Evolutionary conservation across 2,797 vertebrate genomes (phyloP), one percentile per base, ranked within the genome.

Genomic region (Heliangelus exortis): DNA sequence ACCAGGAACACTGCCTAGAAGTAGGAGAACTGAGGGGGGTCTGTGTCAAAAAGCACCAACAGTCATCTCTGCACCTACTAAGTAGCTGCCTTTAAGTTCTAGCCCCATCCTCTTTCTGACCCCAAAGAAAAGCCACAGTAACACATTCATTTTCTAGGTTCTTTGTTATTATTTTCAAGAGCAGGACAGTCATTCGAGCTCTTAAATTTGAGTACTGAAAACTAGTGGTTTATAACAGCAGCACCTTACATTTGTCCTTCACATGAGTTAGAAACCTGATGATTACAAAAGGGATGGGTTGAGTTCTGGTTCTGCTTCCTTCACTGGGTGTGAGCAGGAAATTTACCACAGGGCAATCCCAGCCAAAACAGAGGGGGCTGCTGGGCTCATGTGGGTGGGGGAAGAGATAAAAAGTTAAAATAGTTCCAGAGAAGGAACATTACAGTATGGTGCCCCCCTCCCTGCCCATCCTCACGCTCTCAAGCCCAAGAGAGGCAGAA

Each of bases 211-310:
- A 96, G 85, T 91, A 95, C 78, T 84, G 89, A 97, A 93, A 96
- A 95, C 58, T 43, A 45, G 76, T 78, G 71, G 45, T 83, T 71
- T 96, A 92, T 87, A 95, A 97, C 51, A 92, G 86, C 78, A 97
- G 96, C 94, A 97, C 96, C 96, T 96, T 94, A 96, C 94, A 84
- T 86, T 90, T 94, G 66, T 94, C 94, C 82, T 93, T 97, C 96
- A 88, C 61, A 16, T 79, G 76, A 88, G 50, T 95, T 96, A 96
- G 82, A 97, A 97, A 96, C 74, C 87, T 87, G 83, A 50, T 95
- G 87, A 79, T 96, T 96, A 95, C 74, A 96, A 96, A 96, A 95
- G 58, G 76, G 57, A 86, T 88, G 87, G 45, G 50, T 73, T 90
- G 78, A 90, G 39, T 93, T 95, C 82, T 89, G 71, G 55, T 72